Evolutionary conservation across 2,797 vertebrate species (phyloP).

Genomic region (Hydrocynus forskahlii): DNA sequence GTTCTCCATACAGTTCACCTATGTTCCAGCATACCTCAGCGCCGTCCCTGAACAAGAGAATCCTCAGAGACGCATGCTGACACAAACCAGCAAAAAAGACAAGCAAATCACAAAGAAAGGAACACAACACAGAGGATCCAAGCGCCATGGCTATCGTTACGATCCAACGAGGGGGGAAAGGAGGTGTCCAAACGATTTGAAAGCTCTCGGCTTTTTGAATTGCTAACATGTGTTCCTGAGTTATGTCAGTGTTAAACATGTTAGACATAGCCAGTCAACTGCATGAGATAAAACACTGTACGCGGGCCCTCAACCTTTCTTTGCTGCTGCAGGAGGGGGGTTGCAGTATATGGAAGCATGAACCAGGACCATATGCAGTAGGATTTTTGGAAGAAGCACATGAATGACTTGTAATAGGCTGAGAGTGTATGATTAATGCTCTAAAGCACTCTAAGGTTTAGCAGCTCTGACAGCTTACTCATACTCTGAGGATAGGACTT

Average conservation of each 20-base stretch:
- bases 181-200: slow-evolving; percentile 65
- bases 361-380: slow-evolving; percentile 19
- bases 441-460: background rate
- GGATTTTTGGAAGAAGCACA: slow-evolving; percentile 23
- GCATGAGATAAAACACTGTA: slow-evolving; percentile 72
- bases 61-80: slow-evolving; percentile 85
- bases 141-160: slow-evolving; percentile 75
- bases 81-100: slow-evolving; percentile 88
- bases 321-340: slow-evolving; percentile 26
- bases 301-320: slow-evolving; percentile 68
- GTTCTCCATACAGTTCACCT: slow-evolving; percentile 39
- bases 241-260: slow-evolving; percentile 75
- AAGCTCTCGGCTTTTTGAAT: slow-evolving; percentile 69
- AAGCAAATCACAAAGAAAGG: slow-evolving; percentile 69
- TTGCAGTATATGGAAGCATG: slow-evolving; percentile 18
- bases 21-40: slow-evolving; percentile 1
- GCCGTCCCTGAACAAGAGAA: slow-evolving; percentile 78
- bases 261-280: slow-evolving; percentile 72
- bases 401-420: slow-evolving; percentile 22
- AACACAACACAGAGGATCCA: slow-evolving; percentile 57
- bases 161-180: slow-evolving; percentile 63
- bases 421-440: slow-evolving; percentile 30
- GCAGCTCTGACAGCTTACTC: slow-evolving; percentile 13
- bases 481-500: slow-evolving; percentile 21
- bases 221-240: slow-evolving; percentile 77